Evolutionary conservation across 1,140 invertebrate species (phyloP), one percentile per base, ranked within the genome.

Genomic region (Papilio aristodemus): DNA sequence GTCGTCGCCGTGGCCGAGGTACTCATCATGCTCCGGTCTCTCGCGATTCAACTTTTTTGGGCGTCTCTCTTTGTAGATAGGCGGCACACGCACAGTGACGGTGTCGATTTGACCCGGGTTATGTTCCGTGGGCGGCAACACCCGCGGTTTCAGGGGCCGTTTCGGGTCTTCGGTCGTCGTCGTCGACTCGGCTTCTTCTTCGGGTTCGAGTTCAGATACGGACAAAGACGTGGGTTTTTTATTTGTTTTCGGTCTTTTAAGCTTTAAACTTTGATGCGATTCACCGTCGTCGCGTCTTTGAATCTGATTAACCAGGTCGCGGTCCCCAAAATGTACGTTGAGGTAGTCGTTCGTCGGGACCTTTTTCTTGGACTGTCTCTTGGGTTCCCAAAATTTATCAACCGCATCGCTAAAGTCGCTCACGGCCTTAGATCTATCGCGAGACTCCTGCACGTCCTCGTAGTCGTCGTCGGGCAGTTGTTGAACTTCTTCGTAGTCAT

Each of bases 91-190:
- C 13, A 92, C 91, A 8, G 91, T 91, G 0, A 92, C 83, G 1
- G 91, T 92, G 60, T 92, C 91, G 7, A 92, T 92, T 73, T 91
- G 85, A 13, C 84, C 85, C 0, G 91, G 91, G 67, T 92, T 90
- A 37, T 92, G 86, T 70, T 92, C 90, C 0, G 90, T 92, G 0
- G 90, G 91, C 0, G 91, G 91, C 9, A 92, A 71, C 8, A 92
- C 86, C 7, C 88, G 84, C 0, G 91, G 90, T 41, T 82, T 81
- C 14, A 92, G 74, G 4, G 79, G 75, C 50, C 82, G 76, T 17
- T 81, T 80, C 1, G 90, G 91, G 67, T 92, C 85, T 68, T 91
- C 84, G 0, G 91, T 92, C 2, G 88, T 89, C 0, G 91, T 92
- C 0, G 91, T 92, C 14, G 76, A 69, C 74, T 92, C 91, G 4